Conservation (phyloP, 2,113 vertebrate species). For the Isichthys henryi region DNA sequence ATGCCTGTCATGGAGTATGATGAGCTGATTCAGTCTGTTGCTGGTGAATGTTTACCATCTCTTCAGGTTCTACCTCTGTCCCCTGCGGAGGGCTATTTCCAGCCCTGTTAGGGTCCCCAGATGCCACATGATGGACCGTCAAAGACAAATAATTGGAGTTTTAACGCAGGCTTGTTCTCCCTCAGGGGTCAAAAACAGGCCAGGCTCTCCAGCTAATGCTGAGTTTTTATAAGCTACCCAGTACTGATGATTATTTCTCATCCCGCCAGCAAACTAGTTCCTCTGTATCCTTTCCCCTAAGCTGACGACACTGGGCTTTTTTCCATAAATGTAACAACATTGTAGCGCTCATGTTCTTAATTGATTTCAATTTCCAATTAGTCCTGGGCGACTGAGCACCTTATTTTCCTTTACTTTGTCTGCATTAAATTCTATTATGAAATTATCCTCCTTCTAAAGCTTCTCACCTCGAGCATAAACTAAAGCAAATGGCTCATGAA, state of each 20-base stretch:
- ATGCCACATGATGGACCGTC: background rate
- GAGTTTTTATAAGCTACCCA: background rate
- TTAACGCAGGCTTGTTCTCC: background rate
- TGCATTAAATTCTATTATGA: background rate
- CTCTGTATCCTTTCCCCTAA: background rate
- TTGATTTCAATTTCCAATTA: slow-evolving; percentile 3
- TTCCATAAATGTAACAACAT: background rate
- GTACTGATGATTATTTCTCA: background rate
- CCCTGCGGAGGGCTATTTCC: background rate
- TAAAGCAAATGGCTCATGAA: background rate
- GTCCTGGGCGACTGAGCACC: background rate
- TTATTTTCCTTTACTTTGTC: background rate
- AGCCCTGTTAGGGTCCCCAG: background rate
- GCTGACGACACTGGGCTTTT: background rate
- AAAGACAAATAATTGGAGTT: background rate
- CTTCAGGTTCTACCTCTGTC: background rate
- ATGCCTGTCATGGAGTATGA: background rate
- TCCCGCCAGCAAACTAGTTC: background rate
- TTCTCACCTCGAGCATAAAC: background rate
- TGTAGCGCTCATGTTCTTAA: background rate
- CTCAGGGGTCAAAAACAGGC: background rate
- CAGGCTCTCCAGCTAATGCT: background rate
- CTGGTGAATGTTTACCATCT: background rate
- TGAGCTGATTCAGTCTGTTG: background rate
- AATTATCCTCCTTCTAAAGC: background rate